These are phyloP conservation scores for Drosophila sordidula DNA, from an alignment of 2,888 invertebrate species.

Conservation along the genomic window DNA sequence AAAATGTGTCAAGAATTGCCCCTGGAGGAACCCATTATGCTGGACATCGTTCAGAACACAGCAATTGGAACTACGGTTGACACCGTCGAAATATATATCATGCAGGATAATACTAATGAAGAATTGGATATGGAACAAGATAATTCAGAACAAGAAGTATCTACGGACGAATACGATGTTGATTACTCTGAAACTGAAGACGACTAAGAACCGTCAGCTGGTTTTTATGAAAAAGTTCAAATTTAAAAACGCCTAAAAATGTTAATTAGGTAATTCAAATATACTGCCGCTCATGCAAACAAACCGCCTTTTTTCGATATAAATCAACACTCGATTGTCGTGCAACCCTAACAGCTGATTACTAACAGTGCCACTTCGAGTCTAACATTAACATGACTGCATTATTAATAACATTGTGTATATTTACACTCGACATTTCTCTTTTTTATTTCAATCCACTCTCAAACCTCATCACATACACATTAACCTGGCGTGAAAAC, in stretches of 20 bases:
- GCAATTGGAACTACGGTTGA: not conserved
- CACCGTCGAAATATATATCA: too few relatives aligned
- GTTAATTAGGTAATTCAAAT: not conserved
- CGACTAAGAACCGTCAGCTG: too few relatives aligned
- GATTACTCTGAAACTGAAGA: too few relatives aligned
- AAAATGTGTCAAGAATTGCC: not conserved
- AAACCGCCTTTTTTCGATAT: not conserved
- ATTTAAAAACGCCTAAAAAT: not conserved
- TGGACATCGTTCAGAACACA: not conserved
- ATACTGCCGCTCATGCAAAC: not conserved
- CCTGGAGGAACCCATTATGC: too few relatives aligned
- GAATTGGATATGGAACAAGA: too few relatives aligned
- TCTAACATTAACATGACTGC: constrained; percentile 3
- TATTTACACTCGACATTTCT: constrained; percentile 31
- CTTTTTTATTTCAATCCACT: constrained; percentile 42
- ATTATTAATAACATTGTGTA: constrained; percentile 31
- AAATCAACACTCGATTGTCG: not conserved
- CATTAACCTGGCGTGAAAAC: constrained; percentile 30
- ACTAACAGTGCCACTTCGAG: constrained; percentile 28
- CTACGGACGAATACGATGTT: too few relatives aligned
- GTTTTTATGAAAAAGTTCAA: too few relatives aligned
- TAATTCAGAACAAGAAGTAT: too few relatives aligned
- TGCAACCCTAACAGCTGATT: not conserved
- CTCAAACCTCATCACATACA: constrained; percentile 47
- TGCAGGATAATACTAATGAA: too few relatives aligned